phyloP scores from a whole-genome alignment of 2,888 invertebrate species.

The Carterocephalus palaemon region DNA sequence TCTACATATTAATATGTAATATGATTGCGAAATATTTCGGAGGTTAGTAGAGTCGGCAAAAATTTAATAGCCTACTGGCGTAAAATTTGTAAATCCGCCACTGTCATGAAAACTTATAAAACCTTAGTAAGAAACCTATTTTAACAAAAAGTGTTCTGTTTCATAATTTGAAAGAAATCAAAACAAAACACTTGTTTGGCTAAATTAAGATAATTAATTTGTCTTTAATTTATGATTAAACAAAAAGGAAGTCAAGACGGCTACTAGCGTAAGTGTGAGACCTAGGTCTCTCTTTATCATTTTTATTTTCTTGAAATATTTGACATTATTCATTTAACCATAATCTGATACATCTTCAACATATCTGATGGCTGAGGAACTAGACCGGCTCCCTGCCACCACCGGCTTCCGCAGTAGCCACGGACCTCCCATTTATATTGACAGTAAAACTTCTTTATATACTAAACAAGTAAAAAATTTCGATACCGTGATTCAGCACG shows the following conservation, averaged over 20 bases:
- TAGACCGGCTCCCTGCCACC: conserved; percentile 66
- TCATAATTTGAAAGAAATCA: no score
- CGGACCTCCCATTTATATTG: conserved; percentile 56
- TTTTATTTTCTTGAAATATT: conserved; percentile 65
- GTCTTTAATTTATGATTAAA: not conserved
- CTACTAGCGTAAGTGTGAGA: conserved; percentile 73
- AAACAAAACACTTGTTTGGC: not conserved
- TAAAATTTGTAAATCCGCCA: no score
- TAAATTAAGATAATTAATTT: not conserved
- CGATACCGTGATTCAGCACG: conserved; percentile 57
- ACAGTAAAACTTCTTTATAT: conserved; percentile 27
- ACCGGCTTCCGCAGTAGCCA: conserved; percentile 73
- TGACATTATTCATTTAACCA: conserved; percentile 67
- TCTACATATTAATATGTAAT: no score
- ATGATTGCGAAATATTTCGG: no score
- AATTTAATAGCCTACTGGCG: no score
- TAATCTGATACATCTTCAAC: conserved; percentile 70
- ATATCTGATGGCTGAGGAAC: conserved; percentile 66
- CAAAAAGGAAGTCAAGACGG: conserved; percentile 69
- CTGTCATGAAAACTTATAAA: no score
- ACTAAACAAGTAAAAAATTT: conserved; percentile 41
- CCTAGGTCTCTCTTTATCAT: conserved; percentile 67
- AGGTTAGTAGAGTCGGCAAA: no score
- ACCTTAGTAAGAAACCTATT: no score
- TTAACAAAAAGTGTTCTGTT: no score